Evolutionary conservation across 2,797 vertebrate species (phyloP).

Genomic region (Scolopax rusticola): DNA sequence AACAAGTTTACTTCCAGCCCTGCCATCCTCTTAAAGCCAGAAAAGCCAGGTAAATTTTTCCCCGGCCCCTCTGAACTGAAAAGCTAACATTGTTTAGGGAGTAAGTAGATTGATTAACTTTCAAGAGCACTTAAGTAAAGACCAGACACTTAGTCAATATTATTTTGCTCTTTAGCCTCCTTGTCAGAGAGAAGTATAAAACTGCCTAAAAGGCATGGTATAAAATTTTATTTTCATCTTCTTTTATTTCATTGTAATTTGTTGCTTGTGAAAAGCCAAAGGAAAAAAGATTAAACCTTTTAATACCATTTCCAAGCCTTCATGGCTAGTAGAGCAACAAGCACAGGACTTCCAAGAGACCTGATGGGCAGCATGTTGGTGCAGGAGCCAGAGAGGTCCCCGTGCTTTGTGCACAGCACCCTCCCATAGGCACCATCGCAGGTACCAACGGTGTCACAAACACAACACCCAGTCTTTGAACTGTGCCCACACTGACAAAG

Average conservation of each 20-base stretch:
- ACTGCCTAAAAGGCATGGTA: neutral
- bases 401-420: accelerated
- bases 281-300: neutral
- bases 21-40: neutral
- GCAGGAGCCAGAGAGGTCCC: neutral
- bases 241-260: neutral
- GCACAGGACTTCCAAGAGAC: neutral
- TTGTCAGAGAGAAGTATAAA: neutral
- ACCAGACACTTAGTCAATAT: constrained; percentile 11
- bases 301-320: neutral
- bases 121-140: neutral
- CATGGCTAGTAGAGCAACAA: neutral
- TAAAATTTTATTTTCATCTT: neutral
- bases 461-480: accelerated
- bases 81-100: neutral
- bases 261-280: neutral
- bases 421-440: accelerated
- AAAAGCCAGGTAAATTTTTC: neutral
- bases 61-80: neutral
- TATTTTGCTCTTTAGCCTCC: constrained; percentile 19
- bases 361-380: accelerated
- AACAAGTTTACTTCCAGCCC: neutral
- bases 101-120: constrained; percentile 23
- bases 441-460: neutral
- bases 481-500: neutral